phyloP scores from a whole-genome alignment of 2,113 vertebrate species.

The Callionymus lyra region DNA sequence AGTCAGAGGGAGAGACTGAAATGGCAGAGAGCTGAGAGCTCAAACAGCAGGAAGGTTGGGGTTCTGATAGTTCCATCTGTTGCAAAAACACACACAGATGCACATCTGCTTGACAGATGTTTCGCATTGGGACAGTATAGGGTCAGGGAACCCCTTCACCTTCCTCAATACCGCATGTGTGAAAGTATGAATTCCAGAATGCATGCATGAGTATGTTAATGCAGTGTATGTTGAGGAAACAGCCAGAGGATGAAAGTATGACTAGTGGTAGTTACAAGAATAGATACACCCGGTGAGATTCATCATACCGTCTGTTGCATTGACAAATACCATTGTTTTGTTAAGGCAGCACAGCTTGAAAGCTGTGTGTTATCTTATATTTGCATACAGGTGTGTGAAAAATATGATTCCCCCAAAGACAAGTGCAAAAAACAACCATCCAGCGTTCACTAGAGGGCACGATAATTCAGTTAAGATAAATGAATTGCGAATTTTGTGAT shows the following conservation, averaged over 20 bases:
- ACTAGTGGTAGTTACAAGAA: slow-evolving; percentile 10
- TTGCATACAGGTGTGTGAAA: too few relatives aligned
- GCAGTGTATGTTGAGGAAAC: slow-evolving; percentile 30
- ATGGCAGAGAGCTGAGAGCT: slow-evolving; percentile 22
- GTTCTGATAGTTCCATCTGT: slow-evolving; percentile 59
- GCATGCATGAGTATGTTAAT: slow-evolving; percentile 4
- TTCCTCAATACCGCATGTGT: slow-evolving; percentile 21
- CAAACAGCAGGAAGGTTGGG: slow-evolving; percentile 40
- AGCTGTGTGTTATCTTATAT: too few relatives aligned
- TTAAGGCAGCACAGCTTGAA: too few relatives aligned
- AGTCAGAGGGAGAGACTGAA: slow-evolving; percentile 1
- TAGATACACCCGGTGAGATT: slow-evolving; percentile 3
- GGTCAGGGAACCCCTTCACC: slow-evolving; percentile 73
- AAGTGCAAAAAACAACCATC: too few relatives aligned
- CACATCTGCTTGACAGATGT: slow-evolving; percentile 70
- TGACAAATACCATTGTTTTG: too few relatives aligned
- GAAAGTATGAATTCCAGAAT: slow-evolving; percentile 8
- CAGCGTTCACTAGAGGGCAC: too few relatives aligned
- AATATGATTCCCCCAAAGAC: too few relatives aligned
- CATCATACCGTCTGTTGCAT: not conserved
- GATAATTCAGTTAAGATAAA: too few relatives aligned
- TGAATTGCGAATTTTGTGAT: too few relatives aligned
- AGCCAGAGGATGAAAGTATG: slow-evolving; percentile 21
- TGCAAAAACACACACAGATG: slow-evolving; percentile 48
- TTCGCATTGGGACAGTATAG: slow-evolving; percentile 49